phyloP scores from a whole-genome alignment of 2,113 vertebrate species.

The Myotis brandtii region DNA sequence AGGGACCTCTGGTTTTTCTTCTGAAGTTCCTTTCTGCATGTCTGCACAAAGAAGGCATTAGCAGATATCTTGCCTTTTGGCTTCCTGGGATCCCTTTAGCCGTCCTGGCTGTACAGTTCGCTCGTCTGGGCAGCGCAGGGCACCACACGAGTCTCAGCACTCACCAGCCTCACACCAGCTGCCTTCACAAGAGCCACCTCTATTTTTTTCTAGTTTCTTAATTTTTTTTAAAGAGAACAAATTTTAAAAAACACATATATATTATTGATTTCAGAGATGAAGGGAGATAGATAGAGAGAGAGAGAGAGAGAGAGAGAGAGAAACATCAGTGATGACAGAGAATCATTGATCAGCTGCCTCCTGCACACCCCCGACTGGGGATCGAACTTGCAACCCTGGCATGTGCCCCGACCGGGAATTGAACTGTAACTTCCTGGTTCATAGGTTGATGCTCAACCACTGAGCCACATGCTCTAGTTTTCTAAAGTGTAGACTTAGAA shows the following conservation, averaged over 20 bases:
- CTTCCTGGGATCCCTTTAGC: conserved; percentile 94
- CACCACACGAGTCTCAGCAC: background rate
- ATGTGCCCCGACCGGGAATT: too few species aligned
- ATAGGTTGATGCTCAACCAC: too few species aligned
- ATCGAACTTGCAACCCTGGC: too few species aligned
- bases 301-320: too few species aligned
- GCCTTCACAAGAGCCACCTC: background rate
- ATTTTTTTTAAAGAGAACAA: background rate
- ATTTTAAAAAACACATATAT: too few species aligned
- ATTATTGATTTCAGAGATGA: too few species aligned
- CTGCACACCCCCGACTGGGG: too few species aligned
- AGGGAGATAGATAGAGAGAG: too few species aligned
- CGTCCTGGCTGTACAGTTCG: conserved; percentile 83
- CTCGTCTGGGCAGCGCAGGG: background rate
- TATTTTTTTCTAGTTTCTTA: background rate
- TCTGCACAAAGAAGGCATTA: background rate
- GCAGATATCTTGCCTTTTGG: conserved; percentile 94
- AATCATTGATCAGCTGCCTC: too few species aligned
- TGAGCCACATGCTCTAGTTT: too few species aligned
- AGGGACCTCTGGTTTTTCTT: background rate
- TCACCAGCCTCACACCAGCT: background rate
- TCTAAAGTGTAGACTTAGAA: background rate
- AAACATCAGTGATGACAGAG: too few species aligned
- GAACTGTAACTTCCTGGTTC: too few species aligned
- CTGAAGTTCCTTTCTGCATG: background rate